Evolutionary conservation across 2,888 invertebrate species (phyloP).

Genomic region (Drosophila imparisetae): DNA sequence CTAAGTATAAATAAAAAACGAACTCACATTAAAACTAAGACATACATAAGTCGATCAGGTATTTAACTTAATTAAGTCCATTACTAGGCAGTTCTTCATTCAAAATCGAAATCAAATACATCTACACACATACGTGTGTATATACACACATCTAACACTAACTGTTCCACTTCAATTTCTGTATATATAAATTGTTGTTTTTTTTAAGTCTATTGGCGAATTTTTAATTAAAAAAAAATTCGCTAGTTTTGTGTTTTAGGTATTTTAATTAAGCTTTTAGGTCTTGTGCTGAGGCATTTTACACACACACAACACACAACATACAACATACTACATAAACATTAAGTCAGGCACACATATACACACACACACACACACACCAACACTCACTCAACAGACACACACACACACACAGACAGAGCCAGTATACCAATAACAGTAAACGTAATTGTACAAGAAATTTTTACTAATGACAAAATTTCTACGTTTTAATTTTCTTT

Average conservation of each 20-base stretch:
- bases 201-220: slow-evolving; percentile 28
- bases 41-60: slow-evolving; percentile 61
- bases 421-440: slow-evolving; percentile 35
- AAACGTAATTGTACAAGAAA: slow-evolving; percentile 52
- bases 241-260: slow-evolving; percentile 23
- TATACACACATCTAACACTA: slow-evolving; percentile 32
- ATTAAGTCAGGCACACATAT: slow-evolving; percentile 51
- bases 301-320: slow-evolving; percentile 5
- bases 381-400: slow-evolving; percentile 35
- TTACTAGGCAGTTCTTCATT: slow-evolving; percentile 25
- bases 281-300: slow-evolving; percentile 32
- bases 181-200: slow-evolving; percentile 7
- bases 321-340: slow-evolving; percentile 34
- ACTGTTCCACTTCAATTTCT: slow-evolving; percentile 28
- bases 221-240: neutral
- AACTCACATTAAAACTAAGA: slow-evolving; percentile 54
- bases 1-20: slow-evolving; percentile 66
- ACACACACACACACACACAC: slow-evolving; percentile 21
- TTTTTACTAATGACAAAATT: slow-evolving; percentile 74
- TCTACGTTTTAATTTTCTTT: slow-evolving; percentile 67
- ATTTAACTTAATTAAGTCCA: slow-evolving; percentile 70
- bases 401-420: slow-evolving; percentile 25
- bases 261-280: slow-evolving; percentile 39
- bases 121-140: slow-evolving; percentile 14
- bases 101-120: slow-evolving; percentile 17